Conservation (phyloP, 2,888 invertebrate genomes). For the Drosophila anomalata region DNA sequence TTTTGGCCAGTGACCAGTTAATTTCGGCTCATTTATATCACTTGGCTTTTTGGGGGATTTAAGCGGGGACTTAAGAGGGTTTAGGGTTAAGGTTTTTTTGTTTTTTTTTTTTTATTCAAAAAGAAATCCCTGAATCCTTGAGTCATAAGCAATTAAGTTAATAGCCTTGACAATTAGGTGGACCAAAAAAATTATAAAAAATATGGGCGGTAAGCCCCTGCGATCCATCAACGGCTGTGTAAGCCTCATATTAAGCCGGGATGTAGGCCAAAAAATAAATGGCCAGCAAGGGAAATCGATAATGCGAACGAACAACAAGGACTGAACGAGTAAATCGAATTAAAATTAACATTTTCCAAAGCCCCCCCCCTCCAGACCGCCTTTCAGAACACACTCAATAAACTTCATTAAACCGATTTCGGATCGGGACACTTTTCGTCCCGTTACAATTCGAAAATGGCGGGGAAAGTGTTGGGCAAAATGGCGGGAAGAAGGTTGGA, state of each 20-base stretch:
- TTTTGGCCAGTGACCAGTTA: constrained; percentile 32
- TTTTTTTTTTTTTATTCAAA: background rate
- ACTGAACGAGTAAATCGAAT: constrained; percentile 26
- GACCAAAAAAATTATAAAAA: background rate
- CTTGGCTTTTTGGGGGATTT: constrained; percentile 8
- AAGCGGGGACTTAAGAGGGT: background rate
- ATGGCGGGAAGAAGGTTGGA: background rate
- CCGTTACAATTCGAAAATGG: constrained; percentile 34
- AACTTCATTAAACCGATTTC: constrained; percentile 40
- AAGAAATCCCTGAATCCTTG: background rate
- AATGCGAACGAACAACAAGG: constrained; percentile 17
- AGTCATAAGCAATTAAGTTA: background rate
- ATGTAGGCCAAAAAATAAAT: constrained; percentile 11
- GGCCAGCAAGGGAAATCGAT: constrained; percentile 16
- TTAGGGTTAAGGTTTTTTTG: no score
- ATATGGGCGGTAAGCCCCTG: background rate
- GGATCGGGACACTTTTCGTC: constrained; percentile 19
- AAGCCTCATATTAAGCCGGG: constrained; percentile 1
- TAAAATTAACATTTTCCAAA: constrained; percentile 34
- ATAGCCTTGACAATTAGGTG: background rate
- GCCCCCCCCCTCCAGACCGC: background rate
- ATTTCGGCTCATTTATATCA: constrained; percentile 44
- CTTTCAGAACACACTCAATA: constrained; percentile 25
- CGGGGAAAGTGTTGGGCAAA: background rate
- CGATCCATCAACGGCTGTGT: background rate